Evolutionary conservation across 2,797 vertebrate genomes (phyloP), one percentile per base, ranked within the genome.

Genomic region (Picus viridis): DNA sequence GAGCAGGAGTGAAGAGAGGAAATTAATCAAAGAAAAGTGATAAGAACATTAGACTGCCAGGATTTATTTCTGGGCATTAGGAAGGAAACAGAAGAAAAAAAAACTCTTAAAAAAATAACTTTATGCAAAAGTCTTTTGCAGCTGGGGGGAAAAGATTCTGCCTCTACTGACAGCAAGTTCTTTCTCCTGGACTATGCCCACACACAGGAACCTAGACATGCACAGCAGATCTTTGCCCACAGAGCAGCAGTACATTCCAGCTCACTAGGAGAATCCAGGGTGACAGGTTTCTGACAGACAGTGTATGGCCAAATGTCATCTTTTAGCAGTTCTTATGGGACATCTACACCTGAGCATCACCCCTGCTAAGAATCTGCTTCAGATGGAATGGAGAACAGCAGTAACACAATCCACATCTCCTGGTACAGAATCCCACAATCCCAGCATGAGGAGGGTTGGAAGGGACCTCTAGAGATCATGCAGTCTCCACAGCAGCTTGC

Each of bases 41-140:
- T 95, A 92, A 92, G 92, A 95, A 92, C 61, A 91, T 95, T 91
- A 93, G 70, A 92, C 88, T 82, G 79, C 73, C 27, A 65, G 45
- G 82, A 95, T 95, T 96, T 95, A 91, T 95, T 94, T 91, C 86
- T 94, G 67, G 18, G 68, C 61, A 91, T 94, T 93, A 94, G 63
- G 62, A 91, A 93, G n/a, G 43, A 95, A 97, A 95, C 80, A 59
- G 36, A 94, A 91, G 47, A 90, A 72, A 87, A 95, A 95, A 83
- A 83, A 90, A 36, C 34, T 30, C 78, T 73, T 54, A 82, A 86
- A 95, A 58, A 82, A 86, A 95, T 34, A 78, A 87, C 65, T 86
- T 92, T 27, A 61, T 16, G 30, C 29, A 78, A 2, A 83, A 86
- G 43, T 80, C 73, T 84, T 92, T 89, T 45, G 54, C 49, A 84